phyloP scores from a whole-genome alignment of 2,113 vertebrate genomes.

The Oceanites oceanicus region DNA sequence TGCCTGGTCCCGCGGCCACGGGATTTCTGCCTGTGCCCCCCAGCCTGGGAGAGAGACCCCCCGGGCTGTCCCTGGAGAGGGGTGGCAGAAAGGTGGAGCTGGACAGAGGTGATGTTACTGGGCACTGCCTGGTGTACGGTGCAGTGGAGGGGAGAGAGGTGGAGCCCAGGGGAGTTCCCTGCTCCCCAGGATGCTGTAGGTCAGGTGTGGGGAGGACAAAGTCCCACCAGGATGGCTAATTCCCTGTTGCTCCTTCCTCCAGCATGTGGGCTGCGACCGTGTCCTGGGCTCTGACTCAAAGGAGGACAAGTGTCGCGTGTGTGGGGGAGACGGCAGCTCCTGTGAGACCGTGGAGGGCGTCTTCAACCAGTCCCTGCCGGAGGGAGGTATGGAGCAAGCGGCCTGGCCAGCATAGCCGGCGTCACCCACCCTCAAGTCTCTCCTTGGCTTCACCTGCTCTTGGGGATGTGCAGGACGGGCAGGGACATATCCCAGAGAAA shows the following conservation, averaged over 20 bases:
- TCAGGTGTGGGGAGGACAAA: neutral
- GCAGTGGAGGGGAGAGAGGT: neutral
- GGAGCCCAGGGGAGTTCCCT: neutral
- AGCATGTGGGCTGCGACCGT: constrained; percentile 97
- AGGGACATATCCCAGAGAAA: neutral
- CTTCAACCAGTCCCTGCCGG: constrained; percentile 87
- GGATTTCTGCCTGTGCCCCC: neutral
- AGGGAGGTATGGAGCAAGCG: constrained; percentile 80
- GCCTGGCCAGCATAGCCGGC: neutral
- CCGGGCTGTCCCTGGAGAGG: neutral
- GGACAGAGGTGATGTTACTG: neutral
- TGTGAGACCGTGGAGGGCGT: constrained; percentile 90
- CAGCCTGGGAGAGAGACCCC: too few relatives aligned
- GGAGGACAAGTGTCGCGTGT: constrained; percentile 92
- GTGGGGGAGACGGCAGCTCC: constrained; percentile 90
- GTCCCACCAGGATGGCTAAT: neutral
- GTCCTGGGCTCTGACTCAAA: constrained; percentile 89
- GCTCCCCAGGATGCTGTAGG: neutral
- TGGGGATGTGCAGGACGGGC: neutral
- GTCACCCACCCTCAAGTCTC: accelerated
- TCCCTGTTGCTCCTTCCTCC: neutral
- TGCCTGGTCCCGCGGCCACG: neutral
- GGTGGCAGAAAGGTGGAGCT: neutral
- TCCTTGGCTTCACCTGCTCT: neutral
- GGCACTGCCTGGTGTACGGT: accelerated